Evolutionary conservation across 2,797 vertebrate genomes (phyloP).

Genomic region (Taeniopygia guttata): DNA sequence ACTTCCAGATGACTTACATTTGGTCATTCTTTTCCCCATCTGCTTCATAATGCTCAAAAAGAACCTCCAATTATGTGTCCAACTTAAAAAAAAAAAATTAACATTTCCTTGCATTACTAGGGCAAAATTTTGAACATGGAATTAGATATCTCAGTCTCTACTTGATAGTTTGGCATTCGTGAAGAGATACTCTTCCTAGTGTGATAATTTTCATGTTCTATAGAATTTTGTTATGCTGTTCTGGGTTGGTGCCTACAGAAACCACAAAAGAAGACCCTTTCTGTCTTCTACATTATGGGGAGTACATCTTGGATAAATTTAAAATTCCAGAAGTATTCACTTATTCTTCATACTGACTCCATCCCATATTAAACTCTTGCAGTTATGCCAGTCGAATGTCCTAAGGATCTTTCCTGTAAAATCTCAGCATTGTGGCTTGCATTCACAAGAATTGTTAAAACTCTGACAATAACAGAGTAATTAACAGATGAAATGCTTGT

Average conservation of each 20-base stretch:
- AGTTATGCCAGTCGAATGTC: not conserved
- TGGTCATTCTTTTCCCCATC: not conserved
- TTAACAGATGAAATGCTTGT: not conserved
- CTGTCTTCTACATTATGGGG: not conserved
- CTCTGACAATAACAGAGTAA: constrained; percentile 30
- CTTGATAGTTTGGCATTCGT: not conserved
- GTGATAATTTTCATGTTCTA: not conserved
- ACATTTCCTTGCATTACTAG: not conserved
- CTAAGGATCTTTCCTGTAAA: not conserved
- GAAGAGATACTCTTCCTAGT: not conserved
- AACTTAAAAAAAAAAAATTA: not conserved
- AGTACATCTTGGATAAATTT: not conserved
- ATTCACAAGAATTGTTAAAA: not conserved
- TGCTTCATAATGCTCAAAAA: not conserved
- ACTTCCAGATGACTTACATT: not conserved
- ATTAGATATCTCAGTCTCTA: not conserved
- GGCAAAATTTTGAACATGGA: not conserved
- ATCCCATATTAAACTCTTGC: not conserved
- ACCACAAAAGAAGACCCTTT: not conserved
- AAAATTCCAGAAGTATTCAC: not conserved
- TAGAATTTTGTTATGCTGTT: not conserved
- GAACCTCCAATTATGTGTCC: not conserved
- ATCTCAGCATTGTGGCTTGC: not conserved
- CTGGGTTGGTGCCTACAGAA: not conserved
- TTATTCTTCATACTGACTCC: not conserved